Evolutionary conservation across 2,888 invertebrate species (phyloP).

Genomic region (Mechanitis mazaeus): DNA sequence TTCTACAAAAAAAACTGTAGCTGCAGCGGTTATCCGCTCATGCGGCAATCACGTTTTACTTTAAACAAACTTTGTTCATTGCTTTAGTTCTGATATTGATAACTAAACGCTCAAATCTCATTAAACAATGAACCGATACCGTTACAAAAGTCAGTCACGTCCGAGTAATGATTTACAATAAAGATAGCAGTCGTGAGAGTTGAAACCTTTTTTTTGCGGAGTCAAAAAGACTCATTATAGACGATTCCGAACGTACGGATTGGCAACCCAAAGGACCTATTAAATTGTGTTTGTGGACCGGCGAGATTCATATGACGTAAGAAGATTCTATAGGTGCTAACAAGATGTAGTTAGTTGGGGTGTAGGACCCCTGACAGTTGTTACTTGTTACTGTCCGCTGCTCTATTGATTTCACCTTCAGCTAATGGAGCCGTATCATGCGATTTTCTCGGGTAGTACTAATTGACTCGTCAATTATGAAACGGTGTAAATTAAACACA

Average conservation of each 20-base stretch:
- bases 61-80: conserved; percentile 19
- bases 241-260: conserved; percentile 45
- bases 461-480: conserved; percentile 38
- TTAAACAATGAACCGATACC: conserved; percentile 35
- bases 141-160: conserved; percentile 44
- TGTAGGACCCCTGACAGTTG: conserved; percentile 28
- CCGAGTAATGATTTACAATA: conserved; percentile 52
- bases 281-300: conserved; percentile 49
- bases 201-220: conserved; percentile 44
- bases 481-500: conserved; percentile 19
- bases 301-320: conserved; percentile 54
- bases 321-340: conserved; percentile 54
- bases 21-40: conserved; percentile 11
- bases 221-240: conserved; percentile 51
- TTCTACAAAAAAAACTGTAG: conserved; percentile 2
- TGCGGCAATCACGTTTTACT: conserved; percentile 19
- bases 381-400: conserved; percentile 35
- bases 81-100: conserved; percentile 15
- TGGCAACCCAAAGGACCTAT: conserved; percentile 54
- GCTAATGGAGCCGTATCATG: conserved; percentile 48
- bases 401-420: conserved; percentile 55
- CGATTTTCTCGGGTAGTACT: conserved; percentile 39
- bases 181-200: conserved; percentile 48
- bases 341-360: conserved; percentile 49
- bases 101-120: conserved; percentile 27